Evolutionary conservation across 2,797 vertebrate genomes (phyloP).

Genomic region (Xiphophorus birchmanni): DNA sequence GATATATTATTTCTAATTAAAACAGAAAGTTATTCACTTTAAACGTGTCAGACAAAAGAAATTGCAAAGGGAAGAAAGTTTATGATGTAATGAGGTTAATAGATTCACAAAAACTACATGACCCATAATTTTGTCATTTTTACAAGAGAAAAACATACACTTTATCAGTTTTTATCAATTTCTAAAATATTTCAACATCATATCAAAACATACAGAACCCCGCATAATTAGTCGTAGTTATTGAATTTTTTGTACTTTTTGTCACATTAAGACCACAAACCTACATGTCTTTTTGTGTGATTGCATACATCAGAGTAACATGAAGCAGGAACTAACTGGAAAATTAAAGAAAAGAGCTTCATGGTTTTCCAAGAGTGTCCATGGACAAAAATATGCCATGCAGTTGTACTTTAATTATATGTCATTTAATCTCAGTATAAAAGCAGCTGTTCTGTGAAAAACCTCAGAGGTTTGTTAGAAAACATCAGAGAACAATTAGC

Average conservation of each 20-base stretch:
- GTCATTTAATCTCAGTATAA: not conserved
- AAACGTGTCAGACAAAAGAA: not conserved
- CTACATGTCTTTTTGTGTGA: not conserved
- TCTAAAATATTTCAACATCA: not conserved
- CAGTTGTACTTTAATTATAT: not conserved
- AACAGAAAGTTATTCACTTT: not conserved
- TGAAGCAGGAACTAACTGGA: not conserved
- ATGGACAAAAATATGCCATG: not conserved
- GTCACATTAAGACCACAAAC: not conserved
- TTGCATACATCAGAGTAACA: not conserved
- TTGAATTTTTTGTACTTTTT: not conserved
- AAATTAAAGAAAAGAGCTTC: not conserved
- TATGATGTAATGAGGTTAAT: conserved; percentile 1
- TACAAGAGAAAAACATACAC: not conserved
- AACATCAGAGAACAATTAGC: not conserved
- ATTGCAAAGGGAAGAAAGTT: not conserved
- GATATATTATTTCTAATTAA: not conserved
- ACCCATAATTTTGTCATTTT: not conserved
- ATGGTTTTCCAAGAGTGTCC: not conserved
- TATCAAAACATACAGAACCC: not conserved
- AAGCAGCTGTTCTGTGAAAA: not conserved
- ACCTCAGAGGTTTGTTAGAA: no score
- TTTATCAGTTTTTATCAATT: not conserved
- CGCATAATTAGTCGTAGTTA: not conserved
- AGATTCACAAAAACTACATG: not conserved